phyloP scores from a whole-genome alignment of 2,113 vertebrate species.

The Paradoxurus hermaphroditus region DNA sequence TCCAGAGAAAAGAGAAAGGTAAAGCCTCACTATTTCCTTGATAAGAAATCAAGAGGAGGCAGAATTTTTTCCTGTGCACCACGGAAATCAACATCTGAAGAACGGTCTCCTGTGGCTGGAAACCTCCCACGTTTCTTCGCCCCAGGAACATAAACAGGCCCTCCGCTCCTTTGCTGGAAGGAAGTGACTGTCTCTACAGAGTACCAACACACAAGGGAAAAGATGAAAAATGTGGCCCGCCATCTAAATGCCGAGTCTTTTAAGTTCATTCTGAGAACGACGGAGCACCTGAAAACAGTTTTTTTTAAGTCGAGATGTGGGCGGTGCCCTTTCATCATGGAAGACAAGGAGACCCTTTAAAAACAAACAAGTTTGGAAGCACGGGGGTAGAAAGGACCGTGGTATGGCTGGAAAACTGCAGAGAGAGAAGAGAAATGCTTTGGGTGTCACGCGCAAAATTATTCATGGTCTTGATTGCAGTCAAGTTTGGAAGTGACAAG shows the following conservation, averaged over 20 bases:
- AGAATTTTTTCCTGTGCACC: not conserved
- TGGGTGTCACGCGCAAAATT: not conserved
- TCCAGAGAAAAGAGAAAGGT: not conserved
- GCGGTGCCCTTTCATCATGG: not conserved
- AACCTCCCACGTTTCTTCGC: not conserved
- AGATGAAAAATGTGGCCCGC: not conserved
- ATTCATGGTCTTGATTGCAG: not conserved
- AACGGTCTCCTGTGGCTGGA: not conserved
- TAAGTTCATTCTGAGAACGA: not conserved
- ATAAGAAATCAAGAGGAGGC: not conserved
- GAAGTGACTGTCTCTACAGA: not conserved
- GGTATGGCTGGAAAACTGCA: not conserved
- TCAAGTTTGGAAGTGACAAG: not conserved
- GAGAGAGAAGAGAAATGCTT: not conserved
- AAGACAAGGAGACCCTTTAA: not conserved
- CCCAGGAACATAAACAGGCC: not conserved
- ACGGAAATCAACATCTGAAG: slow-evolving; percentile 5
- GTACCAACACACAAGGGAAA: not conserved
- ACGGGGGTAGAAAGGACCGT: not conserved
- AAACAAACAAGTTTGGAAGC: slow-evolving; percentile 22
- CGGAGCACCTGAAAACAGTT: not conserved
- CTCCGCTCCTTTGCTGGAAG: not conserved
- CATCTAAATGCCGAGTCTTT: not conserved
- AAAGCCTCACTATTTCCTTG: not conserved
- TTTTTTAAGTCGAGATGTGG: not conserved